Conservation (phyloP, 2,888 invertebrate species). For the Actias luna region DNA sequence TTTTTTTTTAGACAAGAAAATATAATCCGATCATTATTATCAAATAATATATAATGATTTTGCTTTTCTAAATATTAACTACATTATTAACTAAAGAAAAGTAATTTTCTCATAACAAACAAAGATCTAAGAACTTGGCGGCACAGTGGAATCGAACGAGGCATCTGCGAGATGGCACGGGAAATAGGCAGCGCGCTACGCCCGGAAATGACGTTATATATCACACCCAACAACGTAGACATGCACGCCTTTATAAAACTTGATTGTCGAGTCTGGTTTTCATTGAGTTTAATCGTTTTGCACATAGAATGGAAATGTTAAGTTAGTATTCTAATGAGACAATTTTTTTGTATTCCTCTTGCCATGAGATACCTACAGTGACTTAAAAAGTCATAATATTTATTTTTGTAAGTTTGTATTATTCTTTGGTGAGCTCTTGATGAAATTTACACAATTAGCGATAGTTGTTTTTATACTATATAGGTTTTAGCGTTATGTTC, state of each 20-base stretch:
- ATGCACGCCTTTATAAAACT: conserved; percentile 34
- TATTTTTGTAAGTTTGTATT: too few species aligned
- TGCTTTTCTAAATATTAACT: too few species aligned
- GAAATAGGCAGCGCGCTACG: conserved; percentile 34
- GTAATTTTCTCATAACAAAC: not conserved
- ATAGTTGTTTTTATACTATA: too few species aligned
- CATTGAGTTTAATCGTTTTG: not conserved
- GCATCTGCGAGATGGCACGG: conserved; percentile 30
- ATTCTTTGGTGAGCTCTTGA: too few species aligned
- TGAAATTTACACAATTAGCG: too few species aligned
- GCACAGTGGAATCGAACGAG: conserved; percentile 22
- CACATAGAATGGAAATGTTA: conserved; percentile 7
- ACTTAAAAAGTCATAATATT: too few species aligned
- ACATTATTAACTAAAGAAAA: not conserved
- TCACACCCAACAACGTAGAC: conserved; percentile 30
- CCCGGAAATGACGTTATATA: conserved; percentile 41
- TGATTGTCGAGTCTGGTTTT: conserved; percentile 31
- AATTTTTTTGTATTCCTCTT: too few species aligned
- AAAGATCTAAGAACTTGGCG: not conserved
- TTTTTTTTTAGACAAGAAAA: too few species aligned
- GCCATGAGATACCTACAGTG: too few species aligned
- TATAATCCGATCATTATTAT: too few species aligned
- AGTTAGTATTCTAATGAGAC: not conserved
- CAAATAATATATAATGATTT: too few species aligned
- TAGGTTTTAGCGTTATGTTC: too few species aligned